Evolutionary conservation across 2,113 vertebrate genomes (phyloP).

Genomic region (Solea solea): DNA sequence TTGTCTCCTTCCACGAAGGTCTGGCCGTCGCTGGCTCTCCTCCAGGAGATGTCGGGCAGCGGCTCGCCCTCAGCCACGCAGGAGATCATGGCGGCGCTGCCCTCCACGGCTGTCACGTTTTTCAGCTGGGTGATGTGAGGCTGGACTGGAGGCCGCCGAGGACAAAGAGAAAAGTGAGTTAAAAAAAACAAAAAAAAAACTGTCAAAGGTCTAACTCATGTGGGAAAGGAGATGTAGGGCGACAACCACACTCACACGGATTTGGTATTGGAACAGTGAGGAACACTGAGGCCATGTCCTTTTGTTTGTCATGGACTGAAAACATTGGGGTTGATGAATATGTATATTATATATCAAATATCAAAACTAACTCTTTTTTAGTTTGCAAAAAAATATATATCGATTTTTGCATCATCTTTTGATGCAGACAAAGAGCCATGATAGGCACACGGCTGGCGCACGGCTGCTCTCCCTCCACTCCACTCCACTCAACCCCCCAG

Average conservation of each 20-base stretch:
- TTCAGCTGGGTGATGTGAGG: constrained; percentile 96
- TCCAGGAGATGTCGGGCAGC: constrained; percentile 94
- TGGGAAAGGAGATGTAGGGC: constrained; percentile 45
- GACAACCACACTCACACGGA: background rate
- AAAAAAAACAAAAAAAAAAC: constrained; percentile 13
- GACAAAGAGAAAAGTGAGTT: background rate
- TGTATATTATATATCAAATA: too few relatives aligned
- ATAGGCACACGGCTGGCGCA: constrained; percentile 12
- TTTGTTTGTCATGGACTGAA: too few relatives aligned
- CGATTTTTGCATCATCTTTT: constrained; percentile 48
- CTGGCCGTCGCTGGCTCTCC: constrained; percentile 88
- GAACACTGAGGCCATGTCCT: too few relatives aligned
- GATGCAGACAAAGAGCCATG: constrained; percentile 8
- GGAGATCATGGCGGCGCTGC: constrained; percentile 89
- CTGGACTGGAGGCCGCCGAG: constrained; percentile 84
- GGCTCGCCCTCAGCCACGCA: constrained; percentile 97
- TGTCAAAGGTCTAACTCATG: constrained; percentile 38
- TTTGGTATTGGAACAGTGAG: too few relatives aligned
- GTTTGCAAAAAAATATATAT: constrained; percentile 39
- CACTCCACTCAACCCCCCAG: constrained; percentile 22
- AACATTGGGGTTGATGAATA: too few relatives aligned
- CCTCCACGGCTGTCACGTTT: constrained; percentile 93
- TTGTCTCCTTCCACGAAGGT: constrained; percentile 91
- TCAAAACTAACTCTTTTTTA: background rate
- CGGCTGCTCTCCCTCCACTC: constrained; percentile 1